Percentiles rank a stretch among this genome's conserved stretches.
Evolutionary conservation across 2,113 vertebrate genomes (phyloP).

Genomic region (Microcebus tavaratra): DNA sequence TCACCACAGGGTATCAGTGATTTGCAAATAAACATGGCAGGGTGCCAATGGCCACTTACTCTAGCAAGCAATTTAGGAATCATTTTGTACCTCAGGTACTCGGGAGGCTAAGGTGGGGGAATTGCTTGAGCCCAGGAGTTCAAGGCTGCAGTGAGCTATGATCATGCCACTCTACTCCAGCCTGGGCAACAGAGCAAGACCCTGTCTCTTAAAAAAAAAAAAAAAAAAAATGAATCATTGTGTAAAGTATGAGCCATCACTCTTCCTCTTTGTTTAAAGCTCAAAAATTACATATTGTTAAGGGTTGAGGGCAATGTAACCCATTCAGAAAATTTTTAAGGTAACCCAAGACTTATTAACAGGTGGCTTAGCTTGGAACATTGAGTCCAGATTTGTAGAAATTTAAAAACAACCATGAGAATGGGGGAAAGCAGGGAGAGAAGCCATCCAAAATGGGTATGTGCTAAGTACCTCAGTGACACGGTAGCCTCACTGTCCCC

Average conservation of each 20-base stretch:
- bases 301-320: background rate
- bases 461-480: background rate
- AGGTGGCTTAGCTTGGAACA: background rate
- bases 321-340: background rate
- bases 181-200: too few relatives aligned
- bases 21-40: background rate
- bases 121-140: too few relatives aligned
- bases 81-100: too few relatives aligned
- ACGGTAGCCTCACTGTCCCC: accelerated
- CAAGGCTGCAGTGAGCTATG: too few relatives aligned
- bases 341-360: background rate
- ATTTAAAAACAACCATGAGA: background rate
- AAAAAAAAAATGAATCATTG: background rate
- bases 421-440: background rate
- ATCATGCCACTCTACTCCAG: too few relatives aligned
- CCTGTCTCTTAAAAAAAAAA: too few relatives aligned
- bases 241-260: background rate
- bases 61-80: background rate
- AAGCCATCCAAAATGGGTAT: background rate
- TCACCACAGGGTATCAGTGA: background rate
- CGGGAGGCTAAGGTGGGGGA: too few relatives aligned
- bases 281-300: background rate
- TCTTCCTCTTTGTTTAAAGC: background rate
- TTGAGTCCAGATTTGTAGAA: background rate
- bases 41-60: too few relatives aligned